phyloP scores from a whole-genome alignment of 2,888 invertebrate genomes.

The Gymnocheta viridis region DNA sequence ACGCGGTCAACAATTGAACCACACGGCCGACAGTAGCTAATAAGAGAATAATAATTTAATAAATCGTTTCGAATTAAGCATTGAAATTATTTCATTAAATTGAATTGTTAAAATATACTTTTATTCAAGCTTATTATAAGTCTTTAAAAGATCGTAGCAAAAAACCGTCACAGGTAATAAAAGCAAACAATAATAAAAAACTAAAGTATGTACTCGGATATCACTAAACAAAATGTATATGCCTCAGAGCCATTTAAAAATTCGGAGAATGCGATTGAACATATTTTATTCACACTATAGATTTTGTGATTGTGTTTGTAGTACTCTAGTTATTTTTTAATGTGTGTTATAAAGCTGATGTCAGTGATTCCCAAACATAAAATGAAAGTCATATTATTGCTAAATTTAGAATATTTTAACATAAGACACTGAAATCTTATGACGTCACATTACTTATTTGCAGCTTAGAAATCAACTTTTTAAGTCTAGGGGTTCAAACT shows the following conservation, averaged over 20 bases:
- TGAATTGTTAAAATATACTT: constrained; percentile 45
- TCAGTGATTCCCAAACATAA: constrained; percentile 18
- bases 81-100: constrained; percentile 41
- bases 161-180: constrained; percentile 8
- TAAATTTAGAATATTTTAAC: too few relatives aligned
- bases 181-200: constrained; percentile 1
- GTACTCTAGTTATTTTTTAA: constrained; percentile 17
- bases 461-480: too few relatives aligned
- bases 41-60: background rate
- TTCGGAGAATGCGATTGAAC: constrained; percentile 17
- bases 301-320: background rate
- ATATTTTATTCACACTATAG: constrained; percentile 20
- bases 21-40: constrained; percentile 20
- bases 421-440: too few relatives aligned
- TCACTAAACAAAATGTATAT: background rate
- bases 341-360: background rate
- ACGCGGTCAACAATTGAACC: background rate
- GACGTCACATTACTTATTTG: too few relatives aligned
- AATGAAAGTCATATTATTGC: background rate
- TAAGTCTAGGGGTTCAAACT: too few relatives aligned
- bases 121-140: too few relatives aligned
- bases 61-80: constrained; percentile 12
- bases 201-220: background rate
- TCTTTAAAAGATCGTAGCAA: background rate
- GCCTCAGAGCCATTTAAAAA: background rate